Base-by-base conservation (phyloP, 2,888 invertebrate genomes). In the Endotricha flammealis region DNA sequence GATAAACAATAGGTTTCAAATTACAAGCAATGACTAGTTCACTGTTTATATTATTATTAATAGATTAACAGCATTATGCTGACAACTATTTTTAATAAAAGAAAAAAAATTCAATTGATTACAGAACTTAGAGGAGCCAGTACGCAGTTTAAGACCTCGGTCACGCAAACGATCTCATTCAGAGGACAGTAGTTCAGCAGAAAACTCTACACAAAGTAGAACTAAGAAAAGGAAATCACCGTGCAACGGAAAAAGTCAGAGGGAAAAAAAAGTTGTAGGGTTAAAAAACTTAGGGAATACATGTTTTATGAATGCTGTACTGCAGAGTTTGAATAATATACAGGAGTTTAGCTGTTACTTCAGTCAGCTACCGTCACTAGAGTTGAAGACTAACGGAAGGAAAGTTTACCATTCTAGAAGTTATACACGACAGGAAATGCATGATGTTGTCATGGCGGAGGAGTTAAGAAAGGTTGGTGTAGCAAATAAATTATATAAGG, bases 291-390 rank as follows among this genome's bases (percentile, higher is more conserved):
- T 94, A 66, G 94, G 94, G 50, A 95, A 94, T 68, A 95, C 94
- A 32, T 95, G 94, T 73, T 95, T 94, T 66, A 94, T 95, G 94
- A 94, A 94, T 77, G 93, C 93, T 11, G 94, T 94, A 40, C 79
- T 95, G 41, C 95, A 95, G 69, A 93, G 93, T 52, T 87, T 95
- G 78, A 94, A 94, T 67, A 94, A 94, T 73, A 94, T 94, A 63
- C 92, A 93, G 69, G 92, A 93, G 63, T 95, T 95, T 68, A 93
- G 93, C 74, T 91, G 91, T 57, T 95, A 94, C 71, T 92, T 95
- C 56, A 93, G 92, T 66, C 90, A 92, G 66, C 78, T 94, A 65
- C 94, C 94, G 7, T 90, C 92, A 2, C 72, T 94, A 46, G 93
- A 94, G 60, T 71, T 81, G 50, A 89, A 89, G 46, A 85, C 79